These are phyloP conservation scores for Leptarthrus brevirostris DNA, from an alignment of 2,888 invertebrate species.

Conservation along the genomic window DNA sequence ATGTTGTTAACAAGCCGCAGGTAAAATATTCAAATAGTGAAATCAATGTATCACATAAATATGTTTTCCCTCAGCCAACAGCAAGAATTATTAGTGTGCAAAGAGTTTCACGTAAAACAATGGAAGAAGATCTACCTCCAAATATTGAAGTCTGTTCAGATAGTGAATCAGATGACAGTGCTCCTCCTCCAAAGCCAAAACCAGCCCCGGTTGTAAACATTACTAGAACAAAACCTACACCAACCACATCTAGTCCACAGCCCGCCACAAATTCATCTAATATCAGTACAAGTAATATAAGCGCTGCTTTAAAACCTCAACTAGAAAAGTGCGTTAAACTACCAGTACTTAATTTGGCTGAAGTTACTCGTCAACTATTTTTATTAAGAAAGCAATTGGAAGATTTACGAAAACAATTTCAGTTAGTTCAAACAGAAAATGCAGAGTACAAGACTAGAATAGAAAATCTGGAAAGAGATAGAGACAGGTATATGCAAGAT, in stretches of 20 bases:
- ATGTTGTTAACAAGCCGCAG: not conserved
- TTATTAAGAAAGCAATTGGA: constrained; percentile 63
- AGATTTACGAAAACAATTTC: constrained; percentile 62
- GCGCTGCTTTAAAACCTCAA: not conserved
- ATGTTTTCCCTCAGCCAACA: not conserved
- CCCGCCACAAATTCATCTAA: not conserved
- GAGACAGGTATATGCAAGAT: not conserved
- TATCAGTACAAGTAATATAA: not conserved
- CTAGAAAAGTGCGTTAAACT: constrained; percentile 53
- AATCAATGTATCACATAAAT: not conserved
- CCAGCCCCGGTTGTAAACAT: not conserved
- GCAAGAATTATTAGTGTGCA: constrained; percentile 10
- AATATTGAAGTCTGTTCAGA: constrained; percentile 56
- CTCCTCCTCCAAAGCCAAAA: not conserved
- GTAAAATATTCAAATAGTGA: not conserved
- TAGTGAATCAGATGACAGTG: constrained; percentile 50
- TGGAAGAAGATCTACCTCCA: constrained; percentile 54
- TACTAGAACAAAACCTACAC: not conserved
- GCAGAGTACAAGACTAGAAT: constrained; percentile 61
- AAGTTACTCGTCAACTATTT: constrained; percentile 63
- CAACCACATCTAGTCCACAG: not conserved
- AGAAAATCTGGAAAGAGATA: constrained; percentile 60
- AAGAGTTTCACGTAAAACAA: not conserved
- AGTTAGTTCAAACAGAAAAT: constrained; percentile 62
- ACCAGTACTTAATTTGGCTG: constrained; percentile 61